Conservation (phyloP, 2,888 invertebrate genomes). For the Zygaena filipendulae region DNA sequence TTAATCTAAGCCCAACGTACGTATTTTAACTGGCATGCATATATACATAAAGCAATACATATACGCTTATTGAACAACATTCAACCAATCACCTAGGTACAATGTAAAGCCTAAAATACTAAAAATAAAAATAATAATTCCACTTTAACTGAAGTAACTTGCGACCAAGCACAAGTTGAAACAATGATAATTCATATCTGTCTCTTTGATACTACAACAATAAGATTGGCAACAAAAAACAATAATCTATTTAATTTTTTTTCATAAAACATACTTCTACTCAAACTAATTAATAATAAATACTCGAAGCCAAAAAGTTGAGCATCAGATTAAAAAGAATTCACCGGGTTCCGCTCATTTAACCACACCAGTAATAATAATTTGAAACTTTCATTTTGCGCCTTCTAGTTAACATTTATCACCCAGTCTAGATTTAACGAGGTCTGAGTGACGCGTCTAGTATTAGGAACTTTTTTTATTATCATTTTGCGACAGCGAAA, state of each 20-base stretch:
- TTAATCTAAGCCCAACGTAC: no score
- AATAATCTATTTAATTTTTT: constrained; percentile 29
- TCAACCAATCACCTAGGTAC: constrained; percentile 19
- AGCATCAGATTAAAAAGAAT: constrained; percentile 44
- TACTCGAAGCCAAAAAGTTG: no score
- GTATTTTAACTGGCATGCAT: no score
- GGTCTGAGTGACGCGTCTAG: no score
- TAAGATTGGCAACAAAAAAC: constrained; percentile 40
- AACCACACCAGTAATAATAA: constrained; percentile 40
- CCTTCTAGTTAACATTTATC: no score
- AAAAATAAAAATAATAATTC: constrained; percentile 24
- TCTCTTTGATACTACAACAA: no score
- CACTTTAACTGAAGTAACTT: constrained; percentile 23
- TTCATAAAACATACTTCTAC: constrained; percentile 32
- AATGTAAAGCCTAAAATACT: constrained; percentile 32
- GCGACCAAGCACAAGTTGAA: no score
- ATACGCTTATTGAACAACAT: constrained; percentile 24
- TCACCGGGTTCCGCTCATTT: constrained; percentile 39
- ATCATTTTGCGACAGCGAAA: no score
- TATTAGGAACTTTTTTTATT: no score
- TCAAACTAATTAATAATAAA: constrained; percentile 32
- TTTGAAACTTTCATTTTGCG: constrained; percentile 38
- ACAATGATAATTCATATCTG: no score
- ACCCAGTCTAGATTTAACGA: no score
- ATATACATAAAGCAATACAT: constrained; percentile 29